A percentile compares a stretch with the other conserved stretches of the same genome.
These are phyloP conservation scores for Eurytemora carolleeae DNA, from an alignment of 1,140 invertebrate genomes.

Conservation along the genomic window DNA sequence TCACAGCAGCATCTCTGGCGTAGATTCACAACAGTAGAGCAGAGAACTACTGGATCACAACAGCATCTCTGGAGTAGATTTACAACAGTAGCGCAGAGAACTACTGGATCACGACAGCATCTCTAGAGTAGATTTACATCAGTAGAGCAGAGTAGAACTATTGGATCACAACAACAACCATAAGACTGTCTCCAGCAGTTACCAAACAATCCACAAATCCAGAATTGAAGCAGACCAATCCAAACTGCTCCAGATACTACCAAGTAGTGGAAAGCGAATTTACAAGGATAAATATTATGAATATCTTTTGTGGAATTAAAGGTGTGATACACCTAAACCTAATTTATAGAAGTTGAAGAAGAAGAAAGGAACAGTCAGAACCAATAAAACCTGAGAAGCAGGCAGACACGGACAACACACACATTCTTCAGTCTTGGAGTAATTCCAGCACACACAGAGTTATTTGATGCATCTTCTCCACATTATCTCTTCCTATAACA, in stretches of 20 bases:
- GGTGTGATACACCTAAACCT: not conserved
- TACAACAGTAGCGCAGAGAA: too few relatives aligned
- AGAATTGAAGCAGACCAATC: constrained; percentile 6
- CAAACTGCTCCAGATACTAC: constrained; percentile 5
- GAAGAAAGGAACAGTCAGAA: not conserved
- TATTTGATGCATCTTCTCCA: constrained; percentile 5
- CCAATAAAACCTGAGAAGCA: constrained; percentile 6
- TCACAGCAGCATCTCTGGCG: too few relatives aligned
- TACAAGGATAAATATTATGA: constrained; percentile 2
- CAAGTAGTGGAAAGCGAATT: constrained; percentile 14
- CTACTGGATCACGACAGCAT: too few relatives aligned
- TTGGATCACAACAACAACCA: constrained; percentile 15
- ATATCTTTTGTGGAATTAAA: not conserved
- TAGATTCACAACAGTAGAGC: too few relatives aligned
- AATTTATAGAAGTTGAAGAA: not conserved
- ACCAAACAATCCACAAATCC: constrained; percentile 5
- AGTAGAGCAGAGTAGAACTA: too few relatives aligned
- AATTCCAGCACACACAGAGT: constrained; percentile 3
- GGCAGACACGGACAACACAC: constrained; percentile 14
- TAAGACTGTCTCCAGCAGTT: constrained; percentile 15
- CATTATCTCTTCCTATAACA: not conserved
- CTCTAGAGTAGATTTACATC: too few relatives aligned
- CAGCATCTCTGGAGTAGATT: too few relatives aligned
- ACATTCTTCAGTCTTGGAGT: constrained; percentile 8
- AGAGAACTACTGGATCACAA: too few relatives aligned